Evolutionary conservation across 2,888 invertebrate genomes (phyloP).

Genomic region (Philhelius pedissequus): DNA sequence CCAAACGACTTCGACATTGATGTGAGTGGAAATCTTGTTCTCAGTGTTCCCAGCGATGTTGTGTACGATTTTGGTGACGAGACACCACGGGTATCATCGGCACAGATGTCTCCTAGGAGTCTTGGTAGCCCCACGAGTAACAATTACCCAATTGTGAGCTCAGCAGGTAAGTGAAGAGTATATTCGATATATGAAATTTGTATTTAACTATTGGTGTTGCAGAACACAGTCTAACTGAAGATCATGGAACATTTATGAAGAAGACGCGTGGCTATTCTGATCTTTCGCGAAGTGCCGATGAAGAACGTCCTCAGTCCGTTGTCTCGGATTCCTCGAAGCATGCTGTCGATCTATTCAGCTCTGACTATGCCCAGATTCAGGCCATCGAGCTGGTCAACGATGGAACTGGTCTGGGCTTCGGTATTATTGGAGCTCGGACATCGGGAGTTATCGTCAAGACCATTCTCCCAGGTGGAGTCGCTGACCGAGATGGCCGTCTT

Average conservation of each 20-base stretch:
- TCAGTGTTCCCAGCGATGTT: constrained; percentile 82
- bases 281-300: constrained; percentile 75
- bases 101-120: constrained; percentile 85
- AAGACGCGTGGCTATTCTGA: constrained; percentile 82
- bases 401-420: constrained; percentile 98
- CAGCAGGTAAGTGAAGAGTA: constrained; percentile 58
- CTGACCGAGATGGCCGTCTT: constrained; percentile 97
- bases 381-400: constrained; percentile 98
- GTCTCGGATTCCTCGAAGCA: constrained; percentile 82
- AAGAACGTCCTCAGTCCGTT: constrained; percentile 82
- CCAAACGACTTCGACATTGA: constrained; percentile 96
- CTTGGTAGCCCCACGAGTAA: constrained; percentile 81
- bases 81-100: constrained; percentile 86
- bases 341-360: constrained; percentile 86
- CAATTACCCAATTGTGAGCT: constrained; percentile 55
- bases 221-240: constrained; percentile 69
- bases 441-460: constrained; percentile 99
- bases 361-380: constrained; percentile 98
- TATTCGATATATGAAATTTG: not conserved
- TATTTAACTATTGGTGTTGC: not conserved
- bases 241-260: constrained; percentile 80
- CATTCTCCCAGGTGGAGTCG: constrained; percentile 97
- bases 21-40: constrained; percentile 86
- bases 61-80: constrained; percentile 83
- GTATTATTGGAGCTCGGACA: constrained; percentile 97